phyloP scores from a whole-genome alignment of 2,797 vertebrate genomes.

The Bryconaethiops microstoma region DNA sequence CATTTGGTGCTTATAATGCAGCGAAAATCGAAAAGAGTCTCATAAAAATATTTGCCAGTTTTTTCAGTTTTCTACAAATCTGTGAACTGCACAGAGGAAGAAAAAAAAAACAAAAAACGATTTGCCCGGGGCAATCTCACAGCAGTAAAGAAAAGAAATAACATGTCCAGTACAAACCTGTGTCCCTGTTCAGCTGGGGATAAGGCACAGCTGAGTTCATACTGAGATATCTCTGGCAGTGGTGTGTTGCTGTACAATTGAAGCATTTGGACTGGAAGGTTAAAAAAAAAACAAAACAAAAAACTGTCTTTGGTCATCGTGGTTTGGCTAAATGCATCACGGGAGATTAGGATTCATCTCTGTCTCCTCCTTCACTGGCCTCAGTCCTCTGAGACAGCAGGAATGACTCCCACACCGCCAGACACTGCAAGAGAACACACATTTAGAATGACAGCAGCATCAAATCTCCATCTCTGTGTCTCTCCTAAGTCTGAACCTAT shows the following conservation, averaged over 20 bases:
- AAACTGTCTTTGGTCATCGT: slow-evolving; percentile 73
- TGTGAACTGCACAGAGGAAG: neutral
- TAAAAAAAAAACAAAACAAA: neutral
- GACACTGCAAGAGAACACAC: slow-evolving; percentile 69
- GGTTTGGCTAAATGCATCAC: slow-evolving; percentile 48
- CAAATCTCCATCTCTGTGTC: slow-evolving; percentile 1
- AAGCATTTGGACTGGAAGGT: slow-evolving; percentile 8
- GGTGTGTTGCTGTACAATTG: slow-evolving; percentile 7
- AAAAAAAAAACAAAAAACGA: neutral
- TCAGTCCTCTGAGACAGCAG: slow-evolving; percentile 76
- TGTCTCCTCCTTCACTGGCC: slow-evolving; percentile 66
- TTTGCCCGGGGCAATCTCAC: neutral
- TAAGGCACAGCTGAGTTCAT: slow-evolving; percentile 26
- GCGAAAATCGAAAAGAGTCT: slow-evolving; percentile 16
- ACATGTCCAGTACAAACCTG: slow-evolving; percentile 9
- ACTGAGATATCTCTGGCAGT: slow-evolving; percentile 16
- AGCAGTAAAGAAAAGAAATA: slow-evolving; percentile 12
- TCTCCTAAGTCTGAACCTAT: slow-evolving; percentile 18
- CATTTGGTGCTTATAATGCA: neutral
- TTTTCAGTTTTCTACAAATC: slow-evolving; percentile 6
- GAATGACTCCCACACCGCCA: slow-evolving; percentile 83
- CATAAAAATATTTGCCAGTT: slow-evolving; percentile 43
- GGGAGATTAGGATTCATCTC: slow-evolving; percentile 72
- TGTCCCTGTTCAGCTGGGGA: neutral
- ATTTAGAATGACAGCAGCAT: slow-evolving; percentile 30